Evolutionary conservation across 2,888 invertebrate genomes (phyloP), one percentile per base, ranked within the genome.

Genomic region (Choristoneura rosaceana): DNA sequence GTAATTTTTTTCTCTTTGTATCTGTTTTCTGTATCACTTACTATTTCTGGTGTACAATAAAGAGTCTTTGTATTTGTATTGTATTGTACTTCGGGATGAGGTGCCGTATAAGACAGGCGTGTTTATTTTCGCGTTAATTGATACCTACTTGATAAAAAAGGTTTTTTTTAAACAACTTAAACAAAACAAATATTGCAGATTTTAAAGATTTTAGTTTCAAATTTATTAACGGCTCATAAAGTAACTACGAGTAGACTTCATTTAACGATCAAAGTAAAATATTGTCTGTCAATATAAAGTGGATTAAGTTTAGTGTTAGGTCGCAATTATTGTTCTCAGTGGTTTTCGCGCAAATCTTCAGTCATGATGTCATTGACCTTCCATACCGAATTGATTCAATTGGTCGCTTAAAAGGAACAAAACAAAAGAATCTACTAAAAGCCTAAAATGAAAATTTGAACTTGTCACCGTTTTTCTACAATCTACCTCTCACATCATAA

Each of bases 401-500:
- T 25, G 25, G 25, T 25, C 25, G 25, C n/a, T n/a, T n/a, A n/a
- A 12, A 2, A 15, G 64, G 50, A 15, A 38, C 41, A 41, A 65
- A 9, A 45, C 43, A 14, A n/a, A 33, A 55, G 43, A 61, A 17
- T 43, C 25, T 12, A 7, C 12, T 8, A 14, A 34, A 47, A 5
- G 15, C 17, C 64, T 59, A 5, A 0, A 33, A 45, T 33, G 61
- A 61, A 66, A 43, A 14, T 33, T 66, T 41, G 41, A 50, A 45
- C 60, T 33, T 58, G 45, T 62, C 55, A 25, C 58, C 60, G 15
- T 67, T 71, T 71, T 62, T 38, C 43, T 45, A 45, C 25, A 67
- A 62, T 55, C 58, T 71, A 63, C 38, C 38, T 38, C 7, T 25
- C 71, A 59, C 58, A 62, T 68, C 62, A 68, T 68, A 68, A 63